Conservation (phyloP, 2,113 vertebrate genomes). For the Lucifuga dentata region DNA sequence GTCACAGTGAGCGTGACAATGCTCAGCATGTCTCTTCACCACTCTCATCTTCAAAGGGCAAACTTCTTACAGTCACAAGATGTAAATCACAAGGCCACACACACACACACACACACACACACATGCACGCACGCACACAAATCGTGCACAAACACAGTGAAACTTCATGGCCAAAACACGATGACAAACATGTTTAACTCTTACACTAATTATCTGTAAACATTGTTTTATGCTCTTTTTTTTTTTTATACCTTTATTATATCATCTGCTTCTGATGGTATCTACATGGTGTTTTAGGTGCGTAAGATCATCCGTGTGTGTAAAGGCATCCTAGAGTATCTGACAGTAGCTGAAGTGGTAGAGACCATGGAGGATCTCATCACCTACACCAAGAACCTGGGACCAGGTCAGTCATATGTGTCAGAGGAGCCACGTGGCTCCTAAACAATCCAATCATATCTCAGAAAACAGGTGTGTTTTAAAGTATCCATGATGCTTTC, state of each 20-base stretch:
- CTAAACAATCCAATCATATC: too few relatives aligned
- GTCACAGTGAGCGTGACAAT: constrained; percentile 65
- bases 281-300: constrained; percentile 83
- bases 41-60: constrained; percentile 56
- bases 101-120: constrained; percentile 23
- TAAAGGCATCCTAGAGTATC: constrained; percentile 98
- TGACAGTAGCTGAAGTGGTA: constrained; percentile 96
- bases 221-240: background rate
- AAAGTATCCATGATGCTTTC: too few relatives aligned
- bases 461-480: too few relatives aligned
- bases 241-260: background rate
- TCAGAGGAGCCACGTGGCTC: too few relatives aligned
- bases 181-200: too few relatives aligned
- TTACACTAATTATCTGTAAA: background rate
- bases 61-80: constrained; percentile 76
- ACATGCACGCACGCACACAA: too few relatives aligned
- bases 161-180: too few relatives aligned
- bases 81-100: constrained; percentile 71
- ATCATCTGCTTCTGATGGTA: constrained; percentile 12
- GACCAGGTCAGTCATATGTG: constrained; percentile 90
- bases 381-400: constrained; percentile 98
- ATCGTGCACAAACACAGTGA: too few relatives aligned
- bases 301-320: constrained; percentile 98
- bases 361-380: constrained; percentile 99
- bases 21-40: constrained; percentile 58